A percentile compares a stretch with the other conserved stretches of the same genome.
These are phyloP conservation scores for Celastrina argiolus DNA, from an alignment of 2,888 invertebrate species.

Conservation along the genomic window DNA sequence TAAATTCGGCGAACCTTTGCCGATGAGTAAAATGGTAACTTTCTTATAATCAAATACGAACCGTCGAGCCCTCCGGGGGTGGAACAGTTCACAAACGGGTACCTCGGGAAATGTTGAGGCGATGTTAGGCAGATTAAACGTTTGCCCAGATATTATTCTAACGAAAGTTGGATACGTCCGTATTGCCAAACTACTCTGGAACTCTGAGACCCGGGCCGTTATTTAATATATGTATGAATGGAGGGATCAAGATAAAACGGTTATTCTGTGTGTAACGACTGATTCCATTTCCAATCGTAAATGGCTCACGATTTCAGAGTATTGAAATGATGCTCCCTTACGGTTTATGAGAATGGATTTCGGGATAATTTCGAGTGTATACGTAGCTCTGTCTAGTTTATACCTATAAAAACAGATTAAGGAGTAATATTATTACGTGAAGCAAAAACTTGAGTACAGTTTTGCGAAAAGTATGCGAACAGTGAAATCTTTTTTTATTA, in stretches of 20 bases:
- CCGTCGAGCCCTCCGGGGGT: background rate
- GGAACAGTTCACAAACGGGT: constrained; percentile 23
- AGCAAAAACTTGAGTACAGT: no score
- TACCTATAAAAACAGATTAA: background rate
- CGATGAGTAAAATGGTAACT: background rate
- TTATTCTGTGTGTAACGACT: constrained; percentile 16
- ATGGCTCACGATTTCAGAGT: constrained; percentile 20
- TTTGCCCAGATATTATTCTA: constrained; percentile 45
- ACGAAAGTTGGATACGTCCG: constrained; percentile 43
- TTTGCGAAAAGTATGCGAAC: no score
- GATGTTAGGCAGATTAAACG: constrained; percentile 28
- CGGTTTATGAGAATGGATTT: constrained; percentile 19
- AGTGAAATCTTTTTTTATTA: no score
- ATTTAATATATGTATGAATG: constrained; percentile 8
- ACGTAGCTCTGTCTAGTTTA: background rate
- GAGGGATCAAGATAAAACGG: constrained; percentile 12
- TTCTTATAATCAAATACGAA: constrained; percentile 13
- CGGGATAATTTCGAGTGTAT: background rate
- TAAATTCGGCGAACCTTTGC: background rate
- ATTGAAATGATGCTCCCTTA: constrained; percentile 21
- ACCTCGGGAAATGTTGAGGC: constrained; percentile 25
- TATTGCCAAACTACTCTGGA: constrained; percentile 36
- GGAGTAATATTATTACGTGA: no score
- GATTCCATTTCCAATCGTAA: constrained; percentile 20
- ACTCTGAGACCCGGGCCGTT: constrained; percentile 25